phyloP scores from a whole-genome alignment of 2,888 invertebrate species.

The Ceramica pisi region DNA sequence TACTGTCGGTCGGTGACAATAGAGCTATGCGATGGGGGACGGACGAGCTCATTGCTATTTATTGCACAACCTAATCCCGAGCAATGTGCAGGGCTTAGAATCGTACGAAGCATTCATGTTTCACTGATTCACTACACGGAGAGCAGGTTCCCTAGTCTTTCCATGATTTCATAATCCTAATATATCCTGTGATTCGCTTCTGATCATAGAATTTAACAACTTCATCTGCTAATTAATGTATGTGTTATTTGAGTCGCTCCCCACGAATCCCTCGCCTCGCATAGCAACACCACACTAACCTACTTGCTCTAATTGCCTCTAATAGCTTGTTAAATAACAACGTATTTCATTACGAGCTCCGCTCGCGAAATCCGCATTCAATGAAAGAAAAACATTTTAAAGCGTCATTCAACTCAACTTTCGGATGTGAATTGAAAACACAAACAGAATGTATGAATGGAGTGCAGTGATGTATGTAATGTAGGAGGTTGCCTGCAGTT shows the following conservation, averaged over 20 bases:
- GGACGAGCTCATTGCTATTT: constrained; percentile 6
- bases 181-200: background rate
- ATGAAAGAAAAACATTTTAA: constrained; percentile 11
- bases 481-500: constrained; percentile 35
- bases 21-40: constrained; percentile 4
- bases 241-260: background rate
- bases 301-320: background rate
- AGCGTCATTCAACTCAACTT: constrained; percentile 2
- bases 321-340: constrained; percentile 3
- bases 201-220: background rate
- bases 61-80: constrained; percentile 3
- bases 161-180: background rate
- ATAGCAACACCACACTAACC: constrained; percentile 7
- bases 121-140: background rate
- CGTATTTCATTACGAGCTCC: background rate
- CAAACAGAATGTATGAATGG: constrained; percentile 29
- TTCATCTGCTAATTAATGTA: background rate
- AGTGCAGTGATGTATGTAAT: constrained; percentile 2
- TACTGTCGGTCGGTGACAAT: constrained; percentile 10
- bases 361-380: constrained; percentile 11
- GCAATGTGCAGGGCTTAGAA: background rate
- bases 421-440: constrained; percentile 24
- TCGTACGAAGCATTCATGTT: background rate
- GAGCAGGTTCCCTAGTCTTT: background rate
- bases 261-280: background rate